These are phyloP conservation scores for Eurytoma adleriae DNA, from an alignment of 2,888 invertebrate species.

Conservation along the genomic window DNA sequence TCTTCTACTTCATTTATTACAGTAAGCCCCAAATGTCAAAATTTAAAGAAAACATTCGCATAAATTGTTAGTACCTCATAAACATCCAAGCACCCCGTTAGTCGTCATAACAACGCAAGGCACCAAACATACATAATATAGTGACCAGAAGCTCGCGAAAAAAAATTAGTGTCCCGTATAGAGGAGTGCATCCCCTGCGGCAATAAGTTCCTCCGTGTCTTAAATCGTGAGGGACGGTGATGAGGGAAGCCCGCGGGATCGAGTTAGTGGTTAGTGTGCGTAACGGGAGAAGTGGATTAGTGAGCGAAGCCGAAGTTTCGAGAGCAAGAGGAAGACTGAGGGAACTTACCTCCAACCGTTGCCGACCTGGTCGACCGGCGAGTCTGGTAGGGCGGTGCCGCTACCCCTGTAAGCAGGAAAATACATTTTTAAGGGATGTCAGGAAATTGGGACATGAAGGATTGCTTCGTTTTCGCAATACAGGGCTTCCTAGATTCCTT, in stretches of 20 bases:
- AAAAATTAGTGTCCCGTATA: too few relatives aligned
- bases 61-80: too few relatives aligned
- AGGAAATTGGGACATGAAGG: constrained; percentile 60
- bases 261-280: constrained; percentile 27
- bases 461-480: constrained; percentile 54
- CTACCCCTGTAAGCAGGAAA: constrained; percentile 77
- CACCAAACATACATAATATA: too few relatives aligned
- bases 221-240: background rate
- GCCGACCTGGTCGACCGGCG: constrained; percentile 77
- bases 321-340: constrained; percentile 55
- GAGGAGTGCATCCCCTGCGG: too few relatives aligned
- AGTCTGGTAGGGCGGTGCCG: constrained; percentile 77
- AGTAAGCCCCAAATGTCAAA: too few relatives aligned
- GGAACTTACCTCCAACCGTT: constrained; percentile 80
- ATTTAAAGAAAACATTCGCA: too few relatives aligned
- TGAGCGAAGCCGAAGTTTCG: constrained; percentile 3
- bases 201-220: too few relatives aligned
- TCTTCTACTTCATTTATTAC: too few relatives aligned
- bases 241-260: constrained; percentile 16
- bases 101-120: too few relatives aligned
- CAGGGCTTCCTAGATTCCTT: background rate
- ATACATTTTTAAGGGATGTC: constrained; percentile 63
- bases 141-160: too few relatives aligned
- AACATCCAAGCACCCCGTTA: too few relatives aligned
- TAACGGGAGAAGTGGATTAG: constrained; percentile 36